Evolutionary conservation across 2,113 vertebrate genomes (phyloP), one percentile per base, ranked within the genome.

Genomic region (Cephalopholis sonnerati): DNA sequence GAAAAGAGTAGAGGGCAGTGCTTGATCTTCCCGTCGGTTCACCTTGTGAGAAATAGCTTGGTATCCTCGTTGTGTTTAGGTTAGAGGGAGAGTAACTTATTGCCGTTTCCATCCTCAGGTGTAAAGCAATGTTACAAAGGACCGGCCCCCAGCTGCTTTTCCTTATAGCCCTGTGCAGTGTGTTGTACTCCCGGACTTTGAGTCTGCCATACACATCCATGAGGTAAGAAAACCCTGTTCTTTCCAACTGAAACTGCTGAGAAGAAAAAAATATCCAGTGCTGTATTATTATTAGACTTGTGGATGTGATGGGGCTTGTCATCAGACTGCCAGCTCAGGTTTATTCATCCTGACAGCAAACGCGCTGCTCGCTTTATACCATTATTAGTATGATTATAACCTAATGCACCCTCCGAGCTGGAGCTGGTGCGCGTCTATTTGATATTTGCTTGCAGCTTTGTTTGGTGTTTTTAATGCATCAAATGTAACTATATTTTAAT

Each of bases 61-160:
- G 41, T 44, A 44, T 46, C 15, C 12, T 36, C 16, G n/a, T 2
- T 57, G 27, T 68, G 15, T 58, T 74, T 20, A n/a, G 15, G 8
- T 72, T 24, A n/a, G 7, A 54, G 2, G 11, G 0, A 73, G n/a
- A 76, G 50, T 84, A 77, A 88, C 48, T 2, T 9, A 11, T 39
- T 15, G 1, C 12, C 44, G 32, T 83, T 73, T 84, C 51, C 29
- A 36, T 78, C 54, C 83, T 74, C 86, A 95, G 93, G 92, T 94
- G 85, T 88, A 86, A 91, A 92, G 93, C 92, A 70, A 99, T 99
- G 98, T 96, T 96, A 93, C 94, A 93, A 61, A 95, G 96, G 91
- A 96, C 92, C 91, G 94, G 96, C 74, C 94, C 96, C 89, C 96
- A 96, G 88, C 90, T 97, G 82, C 94, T 98, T 20, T 88, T 97